These are phyloP conservation scores for Lathamus discolor DNA, from an alignment of 2,113 vertebrate species.

Conservation along the genomic window DNA sequence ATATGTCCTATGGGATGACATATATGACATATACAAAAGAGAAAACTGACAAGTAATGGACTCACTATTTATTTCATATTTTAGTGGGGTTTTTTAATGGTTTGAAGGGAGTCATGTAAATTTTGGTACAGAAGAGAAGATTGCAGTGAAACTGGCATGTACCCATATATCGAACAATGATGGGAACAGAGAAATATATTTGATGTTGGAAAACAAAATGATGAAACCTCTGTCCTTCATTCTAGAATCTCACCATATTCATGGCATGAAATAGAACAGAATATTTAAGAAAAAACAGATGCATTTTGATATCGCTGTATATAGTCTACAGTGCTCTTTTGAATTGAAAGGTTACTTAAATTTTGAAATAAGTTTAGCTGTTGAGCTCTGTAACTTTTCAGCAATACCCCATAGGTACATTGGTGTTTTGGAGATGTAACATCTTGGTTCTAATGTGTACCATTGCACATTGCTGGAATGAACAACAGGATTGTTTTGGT, in stretches of 20 bases:
- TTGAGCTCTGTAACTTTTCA: background rate
- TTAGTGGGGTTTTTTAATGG: background rate
- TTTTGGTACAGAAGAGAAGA: background rate
- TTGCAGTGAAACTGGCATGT: background rate
- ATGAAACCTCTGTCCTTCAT: background rate
- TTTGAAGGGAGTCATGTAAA: background rate
- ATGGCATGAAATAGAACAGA: background rate
- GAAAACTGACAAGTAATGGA: background rate
- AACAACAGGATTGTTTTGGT: background rate
- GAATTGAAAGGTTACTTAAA: background rate
- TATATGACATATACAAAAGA: background rate
- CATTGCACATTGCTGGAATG: background rate
- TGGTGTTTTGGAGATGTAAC: background rate
- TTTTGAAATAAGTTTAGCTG: background rate
- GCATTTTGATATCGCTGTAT: background rate
- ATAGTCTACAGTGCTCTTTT: background rate
- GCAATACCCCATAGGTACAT: accelerated
- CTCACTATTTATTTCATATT: background rate
- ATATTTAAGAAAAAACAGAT: background rate
- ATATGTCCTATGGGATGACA: background rate
- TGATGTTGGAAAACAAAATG: background rate
- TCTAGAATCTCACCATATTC: background rate
- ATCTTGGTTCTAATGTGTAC: background rate
- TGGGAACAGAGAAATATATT: background rate
- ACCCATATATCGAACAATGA: background rate